Evolutionary conservation across 1,140 invertebrate species (phyloP).

Genomic region (Steinernema feltiae): DNA sequence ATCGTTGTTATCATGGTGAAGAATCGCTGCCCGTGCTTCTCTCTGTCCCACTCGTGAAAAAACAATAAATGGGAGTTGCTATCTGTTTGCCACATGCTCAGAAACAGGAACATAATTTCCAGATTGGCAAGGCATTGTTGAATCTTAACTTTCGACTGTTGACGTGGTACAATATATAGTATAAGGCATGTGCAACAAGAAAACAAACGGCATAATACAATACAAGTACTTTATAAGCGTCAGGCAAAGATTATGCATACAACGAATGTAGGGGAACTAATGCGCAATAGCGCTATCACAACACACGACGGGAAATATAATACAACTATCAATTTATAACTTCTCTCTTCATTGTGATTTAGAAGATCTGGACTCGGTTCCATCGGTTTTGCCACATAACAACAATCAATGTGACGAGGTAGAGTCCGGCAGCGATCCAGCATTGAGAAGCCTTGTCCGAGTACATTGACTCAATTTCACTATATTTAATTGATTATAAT

Average conservation of each 20-base stretch:
- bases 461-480: slow-evolving; percentile 42
- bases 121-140: no score
- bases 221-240: neutral
- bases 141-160: no score
- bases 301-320: neutral
- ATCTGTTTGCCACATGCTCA: no score
- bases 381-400: slow-evolving; percentile 57
- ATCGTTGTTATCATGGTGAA: neutral
- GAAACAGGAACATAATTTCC: no score
- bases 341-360: neutral
- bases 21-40: neutral
- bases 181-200: no score
- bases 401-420: slow-evolving; percentile 51
- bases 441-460: slow-evolving; percentile 54
- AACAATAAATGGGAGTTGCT: neutral
- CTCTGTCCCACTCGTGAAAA: neutral
- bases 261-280: no score
- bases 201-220: no score
- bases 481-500: slow-evolving; percentile 22
- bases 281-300: neutral
- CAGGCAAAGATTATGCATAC: neutral
- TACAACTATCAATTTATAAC: neutral
- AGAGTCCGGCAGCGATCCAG: slow-evolving; percentile 58
- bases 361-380: slow-evolving; percentile 46
- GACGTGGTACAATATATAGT: no score